Evolutionary conservation across 2,888 invertebrate genomes (phyloP), one percentile per base, ranked within the genome.

Genomic region (Hoplodrina ambigua): DNA sequence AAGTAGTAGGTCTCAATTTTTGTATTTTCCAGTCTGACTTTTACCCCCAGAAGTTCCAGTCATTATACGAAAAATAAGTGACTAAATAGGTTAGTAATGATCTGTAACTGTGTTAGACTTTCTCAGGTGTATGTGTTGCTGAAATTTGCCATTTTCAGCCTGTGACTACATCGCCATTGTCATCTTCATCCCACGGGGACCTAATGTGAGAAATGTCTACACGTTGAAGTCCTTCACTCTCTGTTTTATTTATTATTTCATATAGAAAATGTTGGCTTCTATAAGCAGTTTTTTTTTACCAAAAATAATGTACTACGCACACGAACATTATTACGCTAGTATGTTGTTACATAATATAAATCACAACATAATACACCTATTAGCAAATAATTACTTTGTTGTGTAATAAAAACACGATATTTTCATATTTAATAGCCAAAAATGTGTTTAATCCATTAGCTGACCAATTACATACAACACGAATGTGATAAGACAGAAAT

Each of bases 401-500:
- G 41, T 33, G 25, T 25, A 25, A 53, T 53, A 61, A 69, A 61
- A 58, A 8, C 57, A 17, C 52, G 17, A 69, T 54, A 58, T 61
- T 57, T 69, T 25, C 56, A 15, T 52, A 55, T 60, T 55, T 25
- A 75, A 37, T 37, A 46, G 20, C 19, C 2, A 41, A 65, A 66
- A 73, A 63, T 58, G n/a, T 61, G 37, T 25, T 63, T 78, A 63
- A 78, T 76, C 76, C 76, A 76, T 76, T 78, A 67, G 37, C 19
- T 60, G 41, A 7, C 55, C 44, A 54, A 73, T 73, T 73, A 78
- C 68, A 73, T 73, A 15, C 17, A 74, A 59, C 62, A 76, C 60
- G 53, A 50, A 64, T 54, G 52, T 64, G 56, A 60, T 64, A 64
- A 46, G 55, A 46, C 50, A 72, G 20, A 41, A 62, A 72, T 78